Evolutionary conservation across 2,797 vertebrate genomes (phyloP).

Genomic region (Sparus aurata): DNA sequence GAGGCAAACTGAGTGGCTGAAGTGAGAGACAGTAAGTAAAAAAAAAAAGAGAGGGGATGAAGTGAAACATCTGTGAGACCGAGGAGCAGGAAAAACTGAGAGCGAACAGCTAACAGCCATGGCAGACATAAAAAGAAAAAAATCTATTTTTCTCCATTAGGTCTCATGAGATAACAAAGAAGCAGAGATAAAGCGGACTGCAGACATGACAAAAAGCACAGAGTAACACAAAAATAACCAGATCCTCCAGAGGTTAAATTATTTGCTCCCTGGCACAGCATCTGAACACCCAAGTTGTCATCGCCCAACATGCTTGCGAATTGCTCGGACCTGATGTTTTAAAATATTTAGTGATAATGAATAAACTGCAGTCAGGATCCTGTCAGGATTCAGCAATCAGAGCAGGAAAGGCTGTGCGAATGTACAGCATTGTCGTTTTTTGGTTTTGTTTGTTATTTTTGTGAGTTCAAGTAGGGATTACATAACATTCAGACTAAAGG

Average conservation of each 20-base stretch:
- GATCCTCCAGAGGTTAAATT: slow-evolving; percentile 67
- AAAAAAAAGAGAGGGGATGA: slow-evolving; percentile 9
- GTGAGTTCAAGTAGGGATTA: neutral
- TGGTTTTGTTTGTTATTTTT: neutral
- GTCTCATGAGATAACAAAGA: slow-evolving; percentile 76
- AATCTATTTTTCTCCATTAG: slow-evolving; percentile 65
- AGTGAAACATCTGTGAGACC: slow-evolving; percentile 36
- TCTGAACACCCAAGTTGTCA: slow-evolving; percentile 52
- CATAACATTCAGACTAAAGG: slow-evolving; percentile 14
- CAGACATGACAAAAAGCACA: slow-evolving; percentile 65
- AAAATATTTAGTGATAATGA: slow-evolving; percentile 37
- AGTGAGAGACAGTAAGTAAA: slow-evolving; percentile 8
- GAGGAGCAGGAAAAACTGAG: slow-evolving; percentile 22
- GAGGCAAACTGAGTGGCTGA: slow-evolving; percentile 32
- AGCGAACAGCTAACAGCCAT: slow-evolving; percentile 44
- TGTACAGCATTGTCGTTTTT: neutral
- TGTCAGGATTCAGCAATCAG: slow-evolving; percentile 11
- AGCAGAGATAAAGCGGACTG: slow-evolving; percentile 63
- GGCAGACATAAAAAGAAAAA: slow-evolving; percentile 42
- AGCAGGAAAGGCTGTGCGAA: slow-evolving; percentile 9
- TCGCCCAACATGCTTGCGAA: slow-evolving; percentile 35
- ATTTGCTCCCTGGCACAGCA: slow-evolving; percentile 50
- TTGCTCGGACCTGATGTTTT: slow-evolving; percentile 38
- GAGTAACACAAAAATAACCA: slow-evolving; percentile 66
- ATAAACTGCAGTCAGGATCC: slow-evolving; percentile 11